Conservation (phyloP, 2,113 vertebrate species). For the Forbesichthys agassizii region DNA sequence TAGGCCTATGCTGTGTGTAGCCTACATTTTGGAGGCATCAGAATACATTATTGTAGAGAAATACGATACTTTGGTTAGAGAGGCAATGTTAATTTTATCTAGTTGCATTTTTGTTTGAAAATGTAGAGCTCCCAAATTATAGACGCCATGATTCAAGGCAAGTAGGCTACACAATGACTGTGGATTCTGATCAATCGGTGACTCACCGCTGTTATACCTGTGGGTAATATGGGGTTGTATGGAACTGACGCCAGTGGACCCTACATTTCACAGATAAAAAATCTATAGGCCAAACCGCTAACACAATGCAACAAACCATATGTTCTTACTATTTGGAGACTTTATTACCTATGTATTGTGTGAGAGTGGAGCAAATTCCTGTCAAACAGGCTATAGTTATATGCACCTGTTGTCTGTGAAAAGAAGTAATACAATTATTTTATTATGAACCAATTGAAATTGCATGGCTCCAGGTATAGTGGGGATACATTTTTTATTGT, state of each 20-base stretch:
- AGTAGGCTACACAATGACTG: slow-evolving; percentile 40
- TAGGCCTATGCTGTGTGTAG: too few relatives aligned
- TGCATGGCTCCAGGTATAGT: too few relatives aligned
- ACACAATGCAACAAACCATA: neutral
- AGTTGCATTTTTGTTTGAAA: slow-evolving; percentile 54
- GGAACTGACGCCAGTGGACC: too few relatives aligned
- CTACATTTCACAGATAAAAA: neutral
- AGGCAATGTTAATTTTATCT: slow-evolving; percentile 34
- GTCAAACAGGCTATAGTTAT: neutral
- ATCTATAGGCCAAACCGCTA: neutral
- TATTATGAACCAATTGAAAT: too few relatives aligned
- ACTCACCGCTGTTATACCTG: too few relatives aligned
- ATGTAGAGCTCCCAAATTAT: slow-evolving; percentile 53
- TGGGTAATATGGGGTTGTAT: too few relatives aligned
- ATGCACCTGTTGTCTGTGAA: neutral
- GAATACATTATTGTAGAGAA: neutral
- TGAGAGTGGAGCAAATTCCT: neutral
- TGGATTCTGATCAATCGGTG: neutral
- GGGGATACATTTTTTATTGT: too few relatives aligned
- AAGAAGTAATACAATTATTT: neutral
- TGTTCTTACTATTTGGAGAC: neutral
- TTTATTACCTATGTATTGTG: neutral
- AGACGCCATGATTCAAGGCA: slow-evolving; percentile 26
- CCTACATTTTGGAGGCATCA: neutral
- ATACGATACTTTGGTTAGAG: neutral